phyloP scores from a whole-genome alignment of 2,888 invertebrate genomes.

The Leucophenga maculata region DNA sequence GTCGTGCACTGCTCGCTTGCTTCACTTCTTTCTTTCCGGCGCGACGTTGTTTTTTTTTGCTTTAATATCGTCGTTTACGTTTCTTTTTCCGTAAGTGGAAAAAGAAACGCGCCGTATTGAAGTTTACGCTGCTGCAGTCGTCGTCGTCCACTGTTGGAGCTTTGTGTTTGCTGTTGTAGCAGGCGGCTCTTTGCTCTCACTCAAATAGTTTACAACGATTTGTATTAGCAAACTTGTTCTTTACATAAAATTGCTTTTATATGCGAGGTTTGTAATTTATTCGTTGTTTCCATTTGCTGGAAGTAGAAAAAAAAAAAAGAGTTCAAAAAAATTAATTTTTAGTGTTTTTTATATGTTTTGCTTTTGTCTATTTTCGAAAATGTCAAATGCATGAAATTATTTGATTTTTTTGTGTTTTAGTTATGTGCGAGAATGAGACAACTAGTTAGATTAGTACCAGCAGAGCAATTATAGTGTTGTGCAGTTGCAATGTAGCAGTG shows the following conservation, averaged over 20 bases:
- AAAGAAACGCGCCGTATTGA: slow-evolving; percentile 43
- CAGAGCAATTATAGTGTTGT: background rate
- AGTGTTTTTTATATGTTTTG: slow-evolving; percentile 22
- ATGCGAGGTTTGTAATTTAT: slow-evolving; percentile 26
- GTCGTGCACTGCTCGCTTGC: too few species aligned
- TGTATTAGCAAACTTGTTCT: slow-evolving; percentile 28
- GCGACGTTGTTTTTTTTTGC: background rate
- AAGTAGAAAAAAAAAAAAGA: slow-evolving; percentile 32
- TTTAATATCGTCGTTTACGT: slow-evolving; percentile 37
- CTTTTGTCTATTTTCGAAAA: slow-evolving; percentile 9
- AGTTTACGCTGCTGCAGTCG: slow-evolving; percentile 44
- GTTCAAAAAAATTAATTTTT: background rate
- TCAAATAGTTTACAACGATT: slow-evolving; percentile 26
- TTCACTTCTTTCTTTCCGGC: background rate
- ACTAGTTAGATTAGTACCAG: background rate
- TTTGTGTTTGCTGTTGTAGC: slow-evolving; percentile 30
- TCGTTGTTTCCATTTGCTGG: slow-evolving; percentile 55
- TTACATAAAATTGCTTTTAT: background rate
- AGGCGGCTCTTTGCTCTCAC: slow-evolving; percentile 26
- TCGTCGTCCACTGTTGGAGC: slow-evolving; percentile 39
- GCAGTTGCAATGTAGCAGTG: background rate
- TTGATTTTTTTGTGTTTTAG: background rate
- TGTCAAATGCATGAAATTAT: background rate
- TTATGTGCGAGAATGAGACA: slow-evolving; percentile 42
- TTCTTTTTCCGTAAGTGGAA: slow-evolving; percentile 46